phyloP scores from a whole-genome alignment of 2,797 vertebrate species.

The Zalophus californianus region DNA sequence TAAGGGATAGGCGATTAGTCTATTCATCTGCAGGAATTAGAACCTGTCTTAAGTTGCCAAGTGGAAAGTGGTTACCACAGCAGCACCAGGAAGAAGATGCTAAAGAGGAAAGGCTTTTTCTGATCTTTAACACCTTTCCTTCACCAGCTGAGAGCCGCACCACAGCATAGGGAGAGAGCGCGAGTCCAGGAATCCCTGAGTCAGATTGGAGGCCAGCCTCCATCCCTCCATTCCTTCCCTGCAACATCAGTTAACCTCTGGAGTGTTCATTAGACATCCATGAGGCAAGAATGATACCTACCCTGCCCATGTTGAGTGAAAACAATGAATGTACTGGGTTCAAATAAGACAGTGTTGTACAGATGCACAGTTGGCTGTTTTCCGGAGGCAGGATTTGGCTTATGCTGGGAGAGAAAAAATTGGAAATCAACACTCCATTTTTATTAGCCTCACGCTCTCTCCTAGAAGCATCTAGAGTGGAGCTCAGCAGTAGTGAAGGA shows the following conservation, averaged over 20 bases:
- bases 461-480: conserved; percentile 24
- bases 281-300: not conserved
- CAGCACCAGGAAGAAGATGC: not conserved
- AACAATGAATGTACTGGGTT: not conserved
- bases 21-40: conserved; percentile 6
- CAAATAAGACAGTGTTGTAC: not conserved
- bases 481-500: not conserved
- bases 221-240: not conserved
- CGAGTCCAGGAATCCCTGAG: not conserved
- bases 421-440: not conserved
- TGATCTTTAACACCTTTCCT: not conserved
- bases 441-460: conserved; percentile 33
- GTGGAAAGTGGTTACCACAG: conserved; percentile 2
- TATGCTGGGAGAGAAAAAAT: not conserved
- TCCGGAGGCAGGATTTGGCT: not conserved
- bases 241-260: not conserved
- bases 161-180: not conserved
- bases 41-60: not conserved
- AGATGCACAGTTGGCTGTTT: not conserved
- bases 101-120: not conserved
- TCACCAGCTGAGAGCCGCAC: not conserved
- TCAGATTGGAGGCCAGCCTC: not conserved
- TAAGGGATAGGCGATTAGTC: not conserved
- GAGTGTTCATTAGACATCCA: not conserved
- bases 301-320: not conserved